Conservation (phyloP, 2,888 invertebrate species). For the Sphaeridia pumilis region DNA sequence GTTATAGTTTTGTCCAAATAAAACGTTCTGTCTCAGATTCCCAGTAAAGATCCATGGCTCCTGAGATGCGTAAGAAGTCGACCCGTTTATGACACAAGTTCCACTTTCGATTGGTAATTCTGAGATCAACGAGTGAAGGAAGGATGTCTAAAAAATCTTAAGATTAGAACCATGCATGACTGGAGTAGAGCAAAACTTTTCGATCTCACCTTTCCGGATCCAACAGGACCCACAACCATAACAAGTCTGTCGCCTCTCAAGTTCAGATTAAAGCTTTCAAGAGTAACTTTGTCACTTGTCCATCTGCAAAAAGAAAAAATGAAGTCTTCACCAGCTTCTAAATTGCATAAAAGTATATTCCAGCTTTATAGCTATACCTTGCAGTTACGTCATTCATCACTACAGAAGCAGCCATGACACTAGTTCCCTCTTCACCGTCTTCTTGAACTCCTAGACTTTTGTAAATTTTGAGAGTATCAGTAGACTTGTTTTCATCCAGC, state of each 20-base stretch:
- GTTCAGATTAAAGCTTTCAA: constrained; percentile 9
- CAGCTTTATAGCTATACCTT: constrained; percentile 12
- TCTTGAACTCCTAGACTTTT: constrained; percentile 5
- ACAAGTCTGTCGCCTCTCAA: constrained; percentile 25
- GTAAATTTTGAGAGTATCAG: constrained; percentile 15
- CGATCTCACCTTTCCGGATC: constrained; percentile 22
- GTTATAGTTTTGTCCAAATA: constrained; percentile 25
- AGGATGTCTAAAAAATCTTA: constrained; percentile 19
- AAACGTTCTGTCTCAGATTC: constrained; percentile 27
- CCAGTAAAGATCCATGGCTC: constrained; percentile 33
- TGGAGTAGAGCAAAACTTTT: too few species aligned
- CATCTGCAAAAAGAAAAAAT: constrained; percentile 14
- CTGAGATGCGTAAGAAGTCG: constrained; percentile 27
- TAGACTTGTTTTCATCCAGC: constrained; percentile 18
- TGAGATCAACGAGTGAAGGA: constrained; percentile 26
- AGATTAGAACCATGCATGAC: neutral
- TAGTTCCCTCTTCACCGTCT: constrained; percentile 8
- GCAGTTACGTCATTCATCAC: constrained; percentile 24
- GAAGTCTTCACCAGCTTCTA: neutral
- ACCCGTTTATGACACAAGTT: constrained; percentile 21
- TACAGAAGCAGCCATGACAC: constrained; percentile 16
- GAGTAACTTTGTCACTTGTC: constrained; percentile 11
- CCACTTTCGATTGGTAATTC: constrained; percentile 26
- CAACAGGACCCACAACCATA: constrained; percentile 26
- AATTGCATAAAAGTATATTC: neutral